Evolutionary conservation across 1,140 invertebrate species (phyloP), one percentile per base, ranked within the genome.

Genomic region (Bilobella aurantiaca): DNA sequence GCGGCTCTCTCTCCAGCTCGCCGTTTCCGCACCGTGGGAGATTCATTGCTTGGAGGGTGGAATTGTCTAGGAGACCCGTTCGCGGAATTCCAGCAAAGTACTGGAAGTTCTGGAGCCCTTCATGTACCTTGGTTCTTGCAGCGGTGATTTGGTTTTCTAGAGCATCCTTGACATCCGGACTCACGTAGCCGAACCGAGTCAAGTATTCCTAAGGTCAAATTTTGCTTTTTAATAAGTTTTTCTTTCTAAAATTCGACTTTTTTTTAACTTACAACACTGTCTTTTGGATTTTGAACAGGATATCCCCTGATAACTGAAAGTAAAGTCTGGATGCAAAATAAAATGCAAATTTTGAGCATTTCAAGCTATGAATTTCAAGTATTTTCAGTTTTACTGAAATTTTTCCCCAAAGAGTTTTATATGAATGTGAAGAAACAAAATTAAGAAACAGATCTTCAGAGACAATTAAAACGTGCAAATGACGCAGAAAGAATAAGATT

Each of bases 31-130:
- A 58, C 8, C 57, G 25, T 58, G 57, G 57, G 28, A 58, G 57
- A 29, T 58, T 58, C 57, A 58, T 58, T 29, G 29, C 21, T 25
- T 8, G 12, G 3, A 58, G 12, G 12, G 57, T 58, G 5, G 28
- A 8, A 12, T 58, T 23, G 30, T 58, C 57, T 21, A 58, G 23
- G 8, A 28, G 3, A 16, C 57, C 57, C 3, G 57, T 58, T 8
- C 29, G 57, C 16, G 57, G 29, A 29, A 58, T 58, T 21, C 57
- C 57, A 8, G 57, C 57, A 58, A 58, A 58, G 23, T 58, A 58
- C 29, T 58, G 57, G 57, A 58, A 58, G 25, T 58, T 25, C 21
- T 58, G 27, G 57, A 58, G 21, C 25, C 25, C 57, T 3, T 58
- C 29, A 21, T 14, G 25, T 8, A 58, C 30, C 30, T 58, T 58